These are phyloP conservation scores for Orgyia antiqua DNA, from an alignment of 2,888 invertebrate species.

Conservation along the genomic window DNA sequence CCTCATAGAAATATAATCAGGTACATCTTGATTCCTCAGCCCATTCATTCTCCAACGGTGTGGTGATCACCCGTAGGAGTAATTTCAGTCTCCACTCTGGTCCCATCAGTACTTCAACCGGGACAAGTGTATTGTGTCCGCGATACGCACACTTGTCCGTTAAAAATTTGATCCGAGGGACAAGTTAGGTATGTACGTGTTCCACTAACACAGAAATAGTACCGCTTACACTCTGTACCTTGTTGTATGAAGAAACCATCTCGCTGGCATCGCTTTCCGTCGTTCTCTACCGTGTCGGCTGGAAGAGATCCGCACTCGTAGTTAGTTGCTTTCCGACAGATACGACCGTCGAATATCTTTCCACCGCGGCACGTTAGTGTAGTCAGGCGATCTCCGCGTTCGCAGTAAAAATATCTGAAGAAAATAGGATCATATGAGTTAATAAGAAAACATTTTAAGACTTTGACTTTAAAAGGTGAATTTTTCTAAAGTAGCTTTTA, in stretches of 20 bases:
- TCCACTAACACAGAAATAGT: slow-evolving; percentile 78
- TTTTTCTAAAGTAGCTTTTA: slow-evolving; percentile 16
- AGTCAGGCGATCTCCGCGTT: slow-evolving; percentile 72
- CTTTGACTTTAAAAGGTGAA: background rate
- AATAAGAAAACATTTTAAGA: too few relatives aligned
- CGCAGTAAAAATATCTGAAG: slow-evolving; percentile 78
- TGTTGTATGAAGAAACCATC: slow-evolving; percentile 78
- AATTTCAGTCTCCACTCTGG: slow-evolving; percentile 11
- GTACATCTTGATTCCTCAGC: slow-evolving; percentile 40
- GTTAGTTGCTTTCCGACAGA: slow-evolving; percentile 61
- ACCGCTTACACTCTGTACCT: slow-evolving; percentile 68
- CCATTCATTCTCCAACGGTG: slow-evolving; percentile 9
- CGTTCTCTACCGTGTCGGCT: slow-evolving; percentile 34
- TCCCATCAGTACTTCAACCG: slow-evolving; percentile 37
- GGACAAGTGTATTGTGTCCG: slow-evolving; percentile 65
- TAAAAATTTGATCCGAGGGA: slow-evolving; percentile 66
- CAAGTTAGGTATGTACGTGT: slow-evolving; percentile 70
- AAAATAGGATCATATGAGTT: too few relatives aligned
- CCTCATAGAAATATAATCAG: slow-evolving; percentile 42
- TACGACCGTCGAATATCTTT: slow-evolving; percentile 78
- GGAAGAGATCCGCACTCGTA: slow-evolving; percentile 60
- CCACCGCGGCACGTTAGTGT: slow-evolving; percentile 76
- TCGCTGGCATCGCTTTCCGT: slow-evolving; percentile 47
- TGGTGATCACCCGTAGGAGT: slow-evolving; percentile 14
- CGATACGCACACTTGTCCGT: slow-evolving; percentile 76